phyloP scores from a whole-genome alignment of 37 sponge, comb jelly and placozoan species.

The Halichondria panicea region DNA sequence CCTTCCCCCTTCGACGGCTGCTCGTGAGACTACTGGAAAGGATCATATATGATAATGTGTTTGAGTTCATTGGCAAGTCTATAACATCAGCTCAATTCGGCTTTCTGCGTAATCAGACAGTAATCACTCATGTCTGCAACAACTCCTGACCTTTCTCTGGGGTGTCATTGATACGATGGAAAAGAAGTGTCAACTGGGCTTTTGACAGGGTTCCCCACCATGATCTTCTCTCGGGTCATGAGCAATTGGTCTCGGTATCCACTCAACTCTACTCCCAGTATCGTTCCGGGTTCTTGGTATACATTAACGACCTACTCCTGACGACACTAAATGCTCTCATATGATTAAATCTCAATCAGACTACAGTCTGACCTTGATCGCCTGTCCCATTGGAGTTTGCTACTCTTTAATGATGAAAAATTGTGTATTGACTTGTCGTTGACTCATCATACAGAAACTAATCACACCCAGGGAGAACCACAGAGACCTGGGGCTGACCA shows the following conservation, averaged over 20 bases:
- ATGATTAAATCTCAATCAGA: background rate
- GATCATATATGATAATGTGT: conserved; percentile 8
- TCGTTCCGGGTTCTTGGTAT: conserved; percentile 18
- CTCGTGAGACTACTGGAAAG: too few species aligned
- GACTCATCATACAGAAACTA: too few species aligned
- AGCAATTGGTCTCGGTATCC: background rate
- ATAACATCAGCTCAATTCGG: conserved; percentile 16
- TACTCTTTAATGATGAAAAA: conserved; percentile 7
- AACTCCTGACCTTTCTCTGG: background rate
- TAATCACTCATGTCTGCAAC: background rate
- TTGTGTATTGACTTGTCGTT: too few species aligned
- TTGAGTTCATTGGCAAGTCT: background rate
- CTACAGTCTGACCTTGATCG: background rate
- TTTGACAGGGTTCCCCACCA: conserved; percentile 35
- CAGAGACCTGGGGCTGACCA: too few species aligned
- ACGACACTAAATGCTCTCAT: conserved; percentile 5
- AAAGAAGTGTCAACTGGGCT: background rate
- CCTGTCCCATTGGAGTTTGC: conserved; percentile 3
- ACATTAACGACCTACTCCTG: conserved; percentile 30
- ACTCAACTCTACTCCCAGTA: background rate
- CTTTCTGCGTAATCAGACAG: background rate
- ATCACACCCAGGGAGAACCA: too few species aligned
- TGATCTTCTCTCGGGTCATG: conserved; percentile 4
- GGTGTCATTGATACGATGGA: background rate
- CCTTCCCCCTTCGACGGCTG: too few species aligned